Conservation (phyloP, 2,888 invertebrate genomes). For the Lithophane socia region DNA sequence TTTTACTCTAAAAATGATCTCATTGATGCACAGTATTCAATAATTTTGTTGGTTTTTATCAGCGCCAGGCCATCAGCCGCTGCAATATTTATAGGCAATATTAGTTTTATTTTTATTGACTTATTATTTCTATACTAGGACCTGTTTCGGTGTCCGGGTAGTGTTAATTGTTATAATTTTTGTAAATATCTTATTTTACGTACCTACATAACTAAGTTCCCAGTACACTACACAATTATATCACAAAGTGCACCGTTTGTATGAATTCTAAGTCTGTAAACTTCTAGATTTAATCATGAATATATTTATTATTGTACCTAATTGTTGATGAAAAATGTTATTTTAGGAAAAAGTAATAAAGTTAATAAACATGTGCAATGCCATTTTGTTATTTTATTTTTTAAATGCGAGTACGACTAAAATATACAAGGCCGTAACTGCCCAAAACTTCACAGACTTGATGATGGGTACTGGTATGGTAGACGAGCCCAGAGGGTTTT, state of each 20-base stretch:
- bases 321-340: conserved; percentile 61
- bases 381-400: conserved; percentile 27
- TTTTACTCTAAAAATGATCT: conserved; percentile 79
- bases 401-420: neutral
- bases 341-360: conserved; percentile 51
- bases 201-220: conserved; percentile 8
- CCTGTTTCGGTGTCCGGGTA: conserved; percentile 14
- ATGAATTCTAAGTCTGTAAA: conserved; percentile 50
- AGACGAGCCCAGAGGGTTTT: no score
- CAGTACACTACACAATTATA: conserved; percentile 28
- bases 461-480: no score
- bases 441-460: neutral
- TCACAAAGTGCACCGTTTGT: conserved; percentile 51
- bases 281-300: conserved; percentile 60
- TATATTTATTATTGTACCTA: conserved; percentile 62
- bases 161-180: conserved; percentile 35
- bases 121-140: conserved; percentile 8
- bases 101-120: conserved; percentile 51
- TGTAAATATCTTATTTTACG: conserved; percentile 34
- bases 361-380: conserved; percentile 59
- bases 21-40: conserved; percentile 84
- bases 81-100: conserved; percentile 58
- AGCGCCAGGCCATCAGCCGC: conserved; percentile 51
- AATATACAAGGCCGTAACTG: neutral
- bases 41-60: conserved; percentile 66